Evolutionary conservation across 2,113 vertebrate genomes (phyloP).

Genomic region (Aegotheles bennettii): DNA sequence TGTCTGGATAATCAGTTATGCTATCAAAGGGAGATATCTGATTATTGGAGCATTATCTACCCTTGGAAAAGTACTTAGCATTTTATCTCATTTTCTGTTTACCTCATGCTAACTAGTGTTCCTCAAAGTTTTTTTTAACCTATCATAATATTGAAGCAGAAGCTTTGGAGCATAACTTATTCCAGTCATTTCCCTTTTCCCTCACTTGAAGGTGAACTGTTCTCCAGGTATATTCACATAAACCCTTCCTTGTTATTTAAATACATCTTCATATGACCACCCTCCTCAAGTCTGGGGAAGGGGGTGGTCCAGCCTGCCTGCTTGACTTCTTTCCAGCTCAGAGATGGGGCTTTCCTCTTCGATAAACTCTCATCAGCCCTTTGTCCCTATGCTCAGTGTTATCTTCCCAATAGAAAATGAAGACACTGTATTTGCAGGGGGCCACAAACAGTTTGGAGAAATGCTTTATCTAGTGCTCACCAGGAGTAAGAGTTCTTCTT

Average conservation of each 20-base stretch:
- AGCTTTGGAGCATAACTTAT: not conserved
- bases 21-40: not conserved
- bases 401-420: not conserved
- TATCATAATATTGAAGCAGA: not conserved
- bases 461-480: not conserved
- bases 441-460: not conserved
- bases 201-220: not conserved
- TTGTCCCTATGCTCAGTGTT: not conserved
- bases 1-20: not conserved
- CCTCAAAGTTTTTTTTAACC: not conserved
- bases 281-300: not conserved
- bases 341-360: not conserved
- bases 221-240: not conserved
- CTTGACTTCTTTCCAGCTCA: not conserved
- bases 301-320: accelerated
- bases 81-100: slow-evolving; percentile 35
- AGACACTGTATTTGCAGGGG: not conserved
- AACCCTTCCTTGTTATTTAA: not conserved
- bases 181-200: not conserved
- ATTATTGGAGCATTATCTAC: not conserved
- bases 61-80: not conserved
- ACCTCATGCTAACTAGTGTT: not conserved
- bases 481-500: not conserved
- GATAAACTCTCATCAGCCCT: not conserved
- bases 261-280: not conserved